Evolutionary conservation across 53 echinoderm and acorn worm genomes (phyloP), one percentile per base, ranked within the genome.

Genomic region (Temnopleurus reevesii): DNA sequence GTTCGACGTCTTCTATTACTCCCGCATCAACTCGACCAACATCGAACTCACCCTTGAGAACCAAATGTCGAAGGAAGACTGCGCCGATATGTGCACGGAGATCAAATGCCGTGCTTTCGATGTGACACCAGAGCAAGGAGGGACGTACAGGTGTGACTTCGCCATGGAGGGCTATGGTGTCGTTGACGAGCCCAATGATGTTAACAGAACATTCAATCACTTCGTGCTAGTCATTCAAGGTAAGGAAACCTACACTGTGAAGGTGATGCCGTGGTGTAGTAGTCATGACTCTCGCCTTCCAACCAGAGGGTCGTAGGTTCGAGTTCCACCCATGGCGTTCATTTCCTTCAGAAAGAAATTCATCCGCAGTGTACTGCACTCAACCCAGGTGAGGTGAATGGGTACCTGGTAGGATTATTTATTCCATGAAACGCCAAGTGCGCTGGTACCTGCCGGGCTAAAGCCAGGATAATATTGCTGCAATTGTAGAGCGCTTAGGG

Each of bases 1-100:
- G 65, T 87, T 87, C 46, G 71, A 87, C 21, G 88, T 87, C 27
- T 87, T 47, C 46, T 87, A 87, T 53, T 66, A 47, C 49, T 51
- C 30, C 1, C 65, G 71, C 19, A 66, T 87, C 27, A 23, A 8
- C 21, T 31, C 33, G 4, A 35, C 8, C 12, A 33, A 71, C 24
- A 23, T 71, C 53, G 0, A 7, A 6, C 18, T 19, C 23, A 87
- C 51, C 0, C 47, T 66, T 4, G 23, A 2, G 7, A 27, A 8
- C 19, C 29, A 45, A 18, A 1, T 53, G 8, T 49, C 88, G 18
- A 87, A 65, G 34, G 49, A 87, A n/a, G 13, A 47, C 18, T 87
- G 88, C 31, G 88, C 88, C 29, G 9, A 87, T 26, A 46, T 12
- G 4, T 87, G 88, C 51, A 1, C 66, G 6, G 54, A n/a, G 45